Conservation (phyloP, 2,888 invertebrate species). For the Campoplex nolae region DNA sequence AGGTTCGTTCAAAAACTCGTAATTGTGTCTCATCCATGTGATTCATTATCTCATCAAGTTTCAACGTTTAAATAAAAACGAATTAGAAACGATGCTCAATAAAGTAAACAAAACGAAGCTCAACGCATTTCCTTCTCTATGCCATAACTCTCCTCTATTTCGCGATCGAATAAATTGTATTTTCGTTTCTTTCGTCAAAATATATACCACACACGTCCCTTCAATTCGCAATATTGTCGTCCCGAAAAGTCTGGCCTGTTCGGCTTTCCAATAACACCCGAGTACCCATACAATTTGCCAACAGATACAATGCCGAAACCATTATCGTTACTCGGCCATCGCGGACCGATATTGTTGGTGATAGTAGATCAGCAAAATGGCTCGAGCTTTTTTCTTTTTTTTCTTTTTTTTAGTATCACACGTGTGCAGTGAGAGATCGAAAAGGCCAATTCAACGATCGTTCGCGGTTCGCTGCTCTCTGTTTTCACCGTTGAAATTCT, state of each 20-base stretch:
- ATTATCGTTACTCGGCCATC: slow-evolving; percentile 55
- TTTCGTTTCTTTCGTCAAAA: slow-evolving; percentile 13
- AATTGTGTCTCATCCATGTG: not conserved
- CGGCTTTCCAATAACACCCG: slow-evolving; percentile 29
- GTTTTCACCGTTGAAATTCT: not conserved
- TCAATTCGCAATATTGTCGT: not conserved
- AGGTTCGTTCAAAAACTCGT: not conserved
- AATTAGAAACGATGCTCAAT: not conserved
- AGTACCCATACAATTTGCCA: slow-evolving; percentile 14
- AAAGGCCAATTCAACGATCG: slow-evolving; percentile 26
- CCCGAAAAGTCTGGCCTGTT: not conserved
- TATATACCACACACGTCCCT: not conserved
- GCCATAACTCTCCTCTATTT: not conserved
- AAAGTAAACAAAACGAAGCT: not conserved
- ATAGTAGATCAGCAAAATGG: slow-evolving; percentile 56
- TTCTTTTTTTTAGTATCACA: slow-evolving; percentile 24
- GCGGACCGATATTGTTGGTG: slow-evolving; percentile 23
- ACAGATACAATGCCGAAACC: slow-evolving; percentile 44
- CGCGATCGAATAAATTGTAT: not conserved
- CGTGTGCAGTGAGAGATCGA: not conserved
- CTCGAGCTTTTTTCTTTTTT: slow-evolving; percentile 2
- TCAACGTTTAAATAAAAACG: not conserved
- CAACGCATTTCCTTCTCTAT: not conserved
- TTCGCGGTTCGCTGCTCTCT: slow-evolving; percentile 1
- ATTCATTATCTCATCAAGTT: not conserved